Base-by-base conservation (phyloP, 2,888 invertebrate genomes). In the Seira sanloemensis region DNA sequence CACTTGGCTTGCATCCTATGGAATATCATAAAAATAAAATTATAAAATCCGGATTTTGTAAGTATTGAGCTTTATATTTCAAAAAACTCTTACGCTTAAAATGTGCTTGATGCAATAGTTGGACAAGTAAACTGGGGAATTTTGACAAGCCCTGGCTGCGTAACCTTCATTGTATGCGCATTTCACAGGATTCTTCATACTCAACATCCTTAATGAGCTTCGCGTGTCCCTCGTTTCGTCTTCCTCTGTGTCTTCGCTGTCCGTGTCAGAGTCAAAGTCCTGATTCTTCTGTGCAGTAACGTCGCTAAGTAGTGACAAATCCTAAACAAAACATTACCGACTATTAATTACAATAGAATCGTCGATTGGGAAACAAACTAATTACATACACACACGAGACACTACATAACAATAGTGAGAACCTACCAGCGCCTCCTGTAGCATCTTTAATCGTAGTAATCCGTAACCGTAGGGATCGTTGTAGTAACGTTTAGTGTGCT, bases 151-250 rank as follows among this genome's bases (percentile, higher is more conserved):
- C 0, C 79, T 46, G 26, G 74, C 46, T 21, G 79, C 79, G 25
- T 79, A 79, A 0, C 79, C 79, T 23, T 79, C 79, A 24, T 79
- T 79, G 37, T 79, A 79, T 0, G 73, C 74, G 19, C 79, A 79
- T 27, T 79, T 79, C n/a, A 54, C n/a, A n/a, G n/a, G n/a, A 4
- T 65, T 23, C 46, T 79, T 79, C n/a, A 19, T 23, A 50, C 54
- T 37, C 7, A 67, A 21, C 27, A 50, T 67, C 27, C 58, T 50
- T 18, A 73, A 67, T 7, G 73, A 67, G 24, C 50, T 66, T 23
- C 54, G 2, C 21, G 67, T 25, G 0, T 79, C 79, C 18, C 79
- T 66, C 0, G 79, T 24, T 19, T 79, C 79, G 7, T 73, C 79
- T 23, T 67, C 54, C 18, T 79, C 79, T 19, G 79, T 73, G n/a